Conservation (phyloP, 2,797 vertebrate species). For the Morelia viridis region DNA sequence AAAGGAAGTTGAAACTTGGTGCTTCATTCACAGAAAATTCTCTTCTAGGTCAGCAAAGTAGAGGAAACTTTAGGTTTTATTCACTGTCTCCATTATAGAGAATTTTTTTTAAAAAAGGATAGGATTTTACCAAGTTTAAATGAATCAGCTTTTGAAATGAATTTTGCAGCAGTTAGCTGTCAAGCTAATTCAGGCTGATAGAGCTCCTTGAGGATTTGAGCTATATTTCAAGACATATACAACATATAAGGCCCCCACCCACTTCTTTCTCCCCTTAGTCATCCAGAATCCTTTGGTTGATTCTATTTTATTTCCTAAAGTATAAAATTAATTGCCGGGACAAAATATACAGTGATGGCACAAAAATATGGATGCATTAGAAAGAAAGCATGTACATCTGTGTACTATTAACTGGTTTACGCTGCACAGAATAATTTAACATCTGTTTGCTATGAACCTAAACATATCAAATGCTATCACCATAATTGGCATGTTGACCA, state of each 20-base stretch:
- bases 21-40: neutral
- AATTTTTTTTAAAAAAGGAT: neutral
- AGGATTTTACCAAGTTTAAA: conserved; percentile 8
- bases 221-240: conserved; percentile 20
- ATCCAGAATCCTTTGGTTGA: neutral
- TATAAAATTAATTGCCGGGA: conserved; percentile 1
- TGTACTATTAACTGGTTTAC: neutral
- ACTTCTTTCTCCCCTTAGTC: neutral
- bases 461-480: neutral
- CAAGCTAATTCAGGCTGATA: neutral
- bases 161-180: conserved; percentile 22
- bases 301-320: conserved; percentile 21
- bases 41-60: neutral
- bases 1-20: neutral
- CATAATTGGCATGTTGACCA: neutral
- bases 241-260: neutral
- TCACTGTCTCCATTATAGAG: rapidly evolving
- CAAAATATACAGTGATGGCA: neutral
- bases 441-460: conserved; percentile 12
- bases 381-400: neutral
- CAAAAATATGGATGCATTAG: neutral
- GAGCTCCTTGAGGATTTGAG: neutral
- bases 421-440: neutral
- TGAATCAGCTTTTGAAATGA: conserved; percentile 27
- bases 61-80: neutral